Percentiles rank a stretch among this genome's conserved stretches.
Evolutionary conservation across 2,888 invertebrate genomes (phyloP).

Genomic region (Eumerus sabulonum): DNA sequence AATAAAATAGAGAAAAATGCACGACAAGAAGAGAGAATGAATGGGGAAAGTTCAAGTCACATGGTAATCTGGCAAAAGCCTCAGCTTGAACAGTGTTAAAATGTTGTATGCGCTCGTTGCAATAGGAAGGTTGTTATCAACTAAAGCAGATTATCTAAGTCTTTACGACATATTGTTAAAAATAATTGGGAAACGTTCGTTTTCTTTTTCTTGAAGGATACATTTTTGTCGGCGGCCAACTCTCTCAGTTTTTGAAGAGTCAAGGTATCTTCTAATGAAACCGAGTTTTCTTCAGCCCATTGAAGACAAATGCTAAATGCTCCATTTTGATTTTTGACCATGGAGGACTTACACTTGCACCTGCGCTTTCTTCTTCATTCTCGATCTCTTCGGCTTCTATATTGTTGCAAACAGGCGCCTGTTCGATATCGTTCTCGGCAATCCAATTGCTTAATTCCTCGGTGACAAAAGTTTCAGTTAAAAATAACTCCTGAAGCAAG

Average conservation of each 20-base stretch:
- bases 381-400: slow-evolving; percentile 1
- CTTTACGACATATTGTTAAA: too few relatives aligned
- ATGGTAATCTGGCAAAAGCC: neutral
- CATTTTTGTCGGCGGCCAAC: too few relatives aligned
- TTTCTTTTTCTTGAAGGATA: too few relatives aligned
- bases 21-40: neutral
- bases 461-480: slow-evolving; percentile 6
- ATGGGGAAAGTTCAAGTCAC: neutral
- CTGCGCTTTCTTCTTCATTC: slow-evolving; percentile 7
- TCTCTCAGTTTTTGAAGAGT: too few relatives aligned
- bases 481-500: neutral
- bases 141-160: too few relatives aligned
- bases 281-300: neutral
- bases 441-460: slow-evolving; percentile 12
- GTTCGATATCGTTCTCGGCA: slow-evolving; percentile 6
- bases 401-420: slow-evolving; percentile 9
- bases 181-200: too few relatives aligned
- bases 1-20: too few relatives aligned
- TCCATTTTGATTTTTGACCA: too few relatives aligned
- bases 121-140: too few relatives aligned
- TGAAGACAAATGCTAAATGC: too few relatives aligned
- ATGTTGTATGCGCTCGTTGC: neutral
- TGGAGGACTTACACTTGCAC: neutral
- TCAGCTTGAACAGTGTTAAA: neutral
- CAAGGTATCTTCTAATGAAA: too few relatives aligned